phyloP scores from a whole-genome alignment of 2,113 vertebrate species.

The Gasterosteus aculeatus region DNA sequence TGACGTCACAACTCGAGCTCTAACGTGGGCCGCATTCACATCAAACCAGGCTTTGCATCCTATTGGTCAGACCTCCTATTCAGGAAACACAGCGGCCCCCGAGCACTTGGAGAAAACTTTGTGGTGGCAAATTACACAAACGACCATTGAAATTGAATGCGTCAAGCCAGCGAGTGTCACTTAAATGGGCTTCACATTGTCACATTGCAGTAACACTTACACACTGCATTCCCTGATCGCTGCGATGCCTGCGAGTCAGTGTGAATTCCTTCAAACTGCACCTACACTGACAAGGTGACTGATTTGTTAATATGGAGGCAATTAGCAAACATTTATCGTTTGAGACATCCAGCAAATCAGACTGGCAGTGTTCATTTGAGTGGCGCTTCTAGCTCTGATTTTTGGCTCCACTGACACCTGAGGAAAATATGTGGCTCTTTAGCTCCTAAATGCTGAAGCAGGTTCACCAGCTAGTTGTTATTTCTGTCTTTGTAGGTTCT shows the following conservation, averaged over 20 bases:
- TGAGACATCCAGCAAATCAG: neutral
- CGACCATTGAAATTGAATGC: neutral
- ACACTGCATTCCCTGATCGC: neutral
- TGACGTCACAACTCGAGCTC: neutral
- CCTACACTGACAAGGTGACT: neutral
- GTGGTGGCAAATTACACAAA: neutral
- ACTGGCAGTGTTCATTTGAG: neutral
- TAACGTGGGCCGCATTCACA: neutral
- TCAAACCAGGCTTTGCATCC: neutral
- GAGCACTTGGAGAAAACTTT: neutral
- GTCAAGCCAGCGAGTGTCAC: neutral
- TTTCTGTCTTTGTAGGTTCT: slow-evolving; percentile 2
- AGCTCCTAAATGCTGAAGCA: neutral
- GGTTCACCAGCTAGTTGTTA: neutral
- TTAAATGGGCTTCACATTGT: neutral
- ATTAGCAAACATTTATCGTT: too few relatives aligned
- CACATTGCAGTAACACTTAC: neutral
- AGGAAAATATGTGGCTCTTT: neutral
- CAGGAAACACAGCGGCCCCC: neutral
- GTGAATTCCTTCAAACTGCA: neutral
- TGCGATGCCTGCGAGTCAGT: neutral
- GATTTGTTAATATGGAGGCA: neutral
- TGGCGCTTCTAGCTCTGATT: neutral
- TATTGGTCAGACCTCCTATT: neutral
- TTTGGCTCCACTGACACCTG: slow-evolving; percentile 3